Evolutionary conservation across 2,113 vertebrate species (phyloP).

Genomic region (Pionites leucogaster): DNA sequence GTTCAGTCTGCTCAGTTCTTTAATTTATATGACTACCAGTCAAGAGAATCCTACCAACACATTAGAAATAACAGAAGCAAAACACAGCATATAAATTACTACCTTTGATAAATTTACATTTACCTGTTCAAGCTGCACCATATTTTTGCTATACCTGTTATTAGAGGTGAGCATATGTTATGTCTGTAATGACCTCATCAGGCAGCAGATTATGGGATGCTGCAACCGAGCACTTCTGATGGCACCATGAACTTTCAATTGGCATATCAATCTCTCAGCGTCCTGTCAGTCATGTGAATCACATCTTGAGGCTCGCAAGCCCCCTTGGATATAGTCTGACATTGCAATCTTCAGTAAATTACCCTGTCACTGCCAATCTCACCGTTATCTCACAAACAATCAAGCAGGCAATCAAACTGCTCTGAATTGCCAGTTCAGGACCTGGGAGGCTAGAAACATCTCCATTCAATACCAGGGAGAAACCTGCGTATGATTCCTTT

Average conservation of each 20-base stretch:
- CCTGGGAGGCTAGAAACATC: slow-evolving; percentile 65
- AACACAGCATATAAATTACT: not conserved
- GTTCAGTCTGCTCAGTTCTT: not conserved
- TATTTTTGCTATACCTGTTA: slow-evolving; percentile 16
- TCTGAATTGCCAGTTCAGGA: slow-evolving; percentile 78
- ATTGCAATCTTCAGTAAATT: slow-evolving; percentile 85
- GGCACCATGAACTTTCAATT: slow-evolving; percentile 74
- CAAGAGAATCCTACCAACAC: slow-evolving; percentile 34
- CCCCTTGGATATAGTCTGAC: slow-evolving; percentile 77
- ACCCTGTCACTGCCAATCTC: slow-evolving; percentile 83
- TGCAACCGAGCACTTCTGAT: slow-evolving; percentile 25
- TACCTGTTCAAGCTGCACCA: not conserved
- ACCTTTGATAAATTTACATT: slow-evolving; percentile 37
- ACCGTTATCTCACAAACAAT: slow-evolving; percentile 83
- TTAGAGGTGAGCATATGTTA: slow-evolving; percentile 32
- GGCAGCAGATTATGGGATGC: slow-evolving; percentile 61
- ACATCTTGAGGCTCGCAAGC: slow-evolving; percentile 74
- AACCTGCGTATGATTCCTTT: not conserved
- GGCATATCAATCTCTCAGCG: slow-evolving; percentile 73
- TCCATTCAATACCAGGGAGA: slow-evolving; percentile 54
- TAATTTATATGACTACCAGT: not conserved
- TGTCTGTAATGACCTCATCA: slow-evolving; percentile 71
- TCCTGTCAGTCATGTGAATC: slow-evolving; percentile 78
- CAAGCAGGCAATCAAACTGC: slow-evolving; percentile 80
- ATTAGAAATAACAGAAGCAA: not conserved